Evolutionary conservation across 2,888 invertebrate genomes (phyloP).

Genomic region (Xestia ashworthii): DNA sequence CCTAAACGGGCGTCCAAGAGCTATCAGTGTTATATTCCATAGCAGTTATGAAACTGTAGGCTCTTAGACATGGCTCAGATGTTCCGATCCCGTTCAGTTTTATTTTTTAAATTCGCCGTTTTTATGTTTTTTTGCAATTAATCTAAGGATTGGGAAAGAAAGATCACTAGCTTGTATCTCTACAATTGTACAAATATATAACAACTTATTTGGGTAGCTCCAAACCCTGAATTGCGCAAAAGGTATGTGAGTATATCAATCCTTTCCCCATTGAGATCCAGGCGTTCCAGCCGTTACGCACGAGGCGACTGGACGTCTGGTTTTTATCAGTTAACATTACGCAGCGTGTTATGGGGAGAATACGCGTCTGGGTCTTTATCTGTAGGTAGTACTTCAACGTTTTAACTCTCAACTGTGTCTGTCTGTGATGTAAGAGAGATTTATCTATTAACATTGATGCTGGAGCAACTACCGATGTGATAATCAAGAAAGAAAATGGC

Average conservation of each 20-base stretch:
- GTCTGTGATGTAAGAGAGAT: not conserved
- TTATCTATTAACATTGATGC: not conserved
- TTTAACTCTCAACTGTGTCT: slow-evolving; percentile 14
- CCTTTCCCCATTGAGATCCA: slow-evolving; percentile 20
- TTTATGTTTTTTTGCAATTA: not conserved
- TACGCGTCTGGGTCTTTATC: slow-evolving; percentile 24
- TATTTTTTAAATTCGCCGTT: not conserved
- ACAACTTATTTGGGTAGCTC: no score
- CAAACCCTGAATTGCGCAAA: not conserved
- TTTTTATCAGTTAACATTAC: slow-evolving; percentile 47
- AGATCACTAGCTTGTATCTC: not conserved
- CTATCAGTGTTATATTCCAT: not conserved
- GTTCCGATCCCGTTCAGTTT: not conserved
- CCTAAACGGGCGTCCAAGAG: not conserved
- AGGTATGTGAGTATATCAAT: slow-evolving; percentile 9
- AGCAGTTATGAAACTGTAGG: not conserved
- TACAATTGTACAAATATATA: not conserved
- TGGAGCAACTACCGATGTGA: not conserved
- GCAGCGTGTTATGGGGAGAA: slow-evolving; percentile 18
- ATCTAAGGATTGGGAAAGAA: not conserved
- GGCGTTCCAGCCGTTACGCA: slow-evolving; percentile 8
- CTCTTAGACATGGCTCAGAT: no score
- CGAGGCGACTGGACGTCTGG: slow-evolving; percentile 52
- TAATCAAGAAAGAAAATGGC: not conserved
- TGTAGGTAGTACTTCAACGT: slow-evolving; percentile 24